Percentiles rank a stretch among this genome's conserved stretches.
These are phyloP conservation scores for Megaustenia siamemsis DNA, from an alignment of 2,888 invertebrate genomes.

Conservation along the genomic window DNA sequence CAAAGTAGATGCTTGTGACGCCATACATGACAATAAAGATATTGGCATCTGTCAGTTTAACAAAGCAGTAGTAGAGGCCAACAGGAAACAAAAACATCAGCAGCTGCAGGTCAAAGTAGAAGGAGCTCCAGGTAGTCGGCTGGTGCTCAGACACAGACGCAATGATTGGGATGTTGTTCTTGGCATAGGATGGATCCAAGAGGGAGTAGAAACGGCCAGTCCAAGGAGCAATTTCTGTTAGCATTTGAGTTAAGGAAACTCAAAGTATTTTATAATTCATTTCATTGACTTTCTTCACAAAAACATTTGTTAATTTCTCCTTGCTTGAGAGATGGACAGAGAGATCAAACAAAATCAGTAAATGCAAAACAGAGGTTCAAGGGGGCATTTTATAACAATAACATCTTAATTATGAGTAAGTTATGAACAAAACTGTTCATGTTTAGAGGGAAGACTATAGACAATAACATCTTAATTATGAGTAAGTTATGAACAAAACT, in stretches of 20 bases:
- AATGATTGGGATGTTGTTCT: constrained; percentile 98
- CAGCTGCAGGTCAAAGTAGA: constrained; percentile 98
- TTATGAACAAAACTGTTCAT: too few species aligned
- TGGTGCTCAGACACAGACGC: constrained; percentile 99
- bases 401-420: too few species aligned
- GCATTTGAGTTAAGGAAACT: constrained; percentile 13
- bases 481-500: too few species aligned
- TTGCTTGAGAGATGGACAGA: too few species aligned
- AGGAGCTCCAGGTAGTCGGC: constrained; percentile 98
- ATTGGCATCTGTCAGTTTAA: constrained; percentile 94
- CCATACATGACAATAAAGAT: constrained; percentile 98
- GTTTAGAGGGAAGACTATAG: too few species aligned
- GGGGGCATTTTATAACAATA: too few species aligned
- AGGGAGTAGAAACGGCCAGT: constrained; percentile 98
- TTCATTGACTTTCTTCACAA: too few species aligned
- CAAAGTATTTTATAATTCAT: too few species aligned
- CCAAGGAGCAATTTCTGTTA: constrained; percentile 94
- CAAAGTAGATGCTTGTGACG: constrained; percentile 98
- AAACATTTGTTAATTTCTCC: too few species aligned
- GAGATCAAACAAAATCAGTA: too few species aligned
- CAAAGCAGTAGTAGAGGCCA: constrained; percentile 98
- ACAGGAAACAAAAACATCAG: constrained; percentile 95
- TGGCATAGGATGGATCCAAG: constrained; percentile 97
- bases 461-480: too few species aligned
- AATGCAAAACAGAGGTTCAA: too few species aligned